Evolutionary conservation across 2,113 vertebrate genomes (phyloP).

Genomic region (Lathamus discolor): DNA sequence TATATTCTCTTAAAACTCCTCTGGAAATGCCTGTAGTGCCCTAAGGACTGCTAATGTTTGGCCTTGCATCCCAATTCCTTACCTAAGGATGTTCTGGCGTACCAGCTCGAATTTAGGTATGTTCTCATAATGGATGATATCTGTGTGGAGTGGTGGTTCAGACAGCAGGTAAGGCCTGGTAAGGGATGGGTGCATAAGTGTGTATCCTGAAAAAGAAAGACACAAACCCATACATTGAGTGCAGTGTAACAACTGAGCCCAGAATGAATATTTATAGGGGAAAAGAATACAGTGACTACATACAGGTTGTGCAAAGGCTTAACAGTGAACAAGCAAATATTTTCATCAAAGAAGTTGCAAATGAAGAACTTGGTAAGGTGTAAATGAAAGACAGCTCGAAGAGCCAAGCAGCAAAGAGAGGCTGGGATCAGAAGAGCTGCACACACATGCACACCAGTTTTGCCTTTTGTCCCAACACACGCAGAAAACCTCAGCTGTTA

Average conservation of each 20-base stretch:
- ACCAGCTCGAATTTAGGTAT: conserved; percentile 92
- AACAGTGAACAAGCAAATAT: not conserved
- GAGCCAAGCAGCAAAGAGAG: not conserved
- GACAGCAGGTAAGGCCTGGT: conserved; percentile 93
- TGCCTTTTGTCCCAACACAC: not conserved
- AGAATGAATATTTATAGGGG: fast-evolving
- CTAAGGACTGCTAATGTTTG: not conserved
- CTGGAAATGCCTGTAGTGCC: not conserved
- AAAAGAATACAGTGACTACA: not conserved
- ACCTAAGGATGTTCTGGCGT: conserved; percentile 96
- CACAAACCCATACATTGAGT: not conserved
- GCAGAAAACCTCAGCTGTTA: not conserved
- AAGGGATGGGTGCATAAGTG: conserved; percentile 96
- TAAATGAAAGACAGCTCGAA: not conserved
- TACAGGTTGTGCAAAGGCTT: not conserved
- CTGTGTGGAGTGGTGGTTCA: conserved; percentile 93
- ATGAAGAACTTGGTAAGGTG: not conserved
- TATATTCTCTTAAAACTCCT: not conserved
- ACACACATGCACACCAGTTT: not conserved
- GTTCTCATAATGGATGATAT: conserved; percentile 98
- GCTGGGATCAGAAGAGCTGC: not conserved
- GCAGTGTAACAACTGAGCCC: not conserved
- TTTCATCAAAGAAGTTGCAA: not conserved
- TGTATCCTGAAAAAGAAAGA: conserved; percentile 84
- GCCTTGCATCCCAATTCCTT: not conserved